Conservation (phyloP, 2,797 vertebrate species). For the Sarcoramphus papa region DNA sequence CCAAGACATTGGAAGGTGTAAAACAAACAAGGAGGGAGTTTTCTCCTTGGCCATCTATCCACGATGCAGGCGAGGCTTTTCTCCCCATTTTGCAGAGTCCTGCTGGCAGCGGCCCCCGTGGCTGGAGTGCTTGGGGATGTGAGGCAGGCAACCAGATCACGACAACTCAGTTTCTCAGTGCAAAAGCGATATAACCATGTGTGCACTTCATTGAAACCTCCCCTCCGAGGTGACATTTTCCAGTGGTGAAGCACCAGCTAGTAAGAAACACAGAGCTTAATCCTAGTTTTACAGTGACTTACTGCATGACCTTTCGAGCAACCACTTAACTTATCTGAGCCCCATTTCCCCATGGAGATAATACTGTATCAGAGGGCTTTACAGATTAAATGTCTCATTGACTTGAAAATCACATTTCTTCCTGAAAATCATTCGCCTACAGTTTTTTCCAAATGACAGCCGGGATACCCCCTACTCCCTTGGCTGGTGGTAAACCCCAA, state of each 20-base stretch:
- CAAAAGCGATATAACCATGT: accelerated
- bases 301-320: not conserved
- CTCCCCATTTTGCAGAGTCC: not conserved
- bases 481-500: not conserved
- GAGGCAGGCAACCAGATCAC: accelerated
- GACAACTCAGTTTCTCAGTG: accelerated
- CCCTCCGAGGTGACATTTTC: not conserved
- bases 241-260: not conserved
- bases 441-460: not conserved
- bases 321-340: not conserved
- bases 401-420: not conserved
- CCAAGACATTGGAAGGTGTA: accelerated
- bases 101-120: accelerated
- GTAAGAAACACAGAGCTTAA: not conserved
- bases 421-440: not conserved
- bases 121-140: accelerated
- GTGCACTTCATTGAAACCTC: accelerated
- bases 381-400: not conserved
- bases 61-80: accelerated
- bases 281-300: not conserved
- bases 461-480: not conserved
- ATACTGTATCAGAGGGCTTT: not conserved
- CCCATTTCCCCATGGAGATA: not conserved
- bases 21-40: not conserved
- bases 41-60: accelerated